phyloP scores from a whole-genome alignment of 2,113 vertebrate genomes.

The Ifrita kowaldi region DNA sequence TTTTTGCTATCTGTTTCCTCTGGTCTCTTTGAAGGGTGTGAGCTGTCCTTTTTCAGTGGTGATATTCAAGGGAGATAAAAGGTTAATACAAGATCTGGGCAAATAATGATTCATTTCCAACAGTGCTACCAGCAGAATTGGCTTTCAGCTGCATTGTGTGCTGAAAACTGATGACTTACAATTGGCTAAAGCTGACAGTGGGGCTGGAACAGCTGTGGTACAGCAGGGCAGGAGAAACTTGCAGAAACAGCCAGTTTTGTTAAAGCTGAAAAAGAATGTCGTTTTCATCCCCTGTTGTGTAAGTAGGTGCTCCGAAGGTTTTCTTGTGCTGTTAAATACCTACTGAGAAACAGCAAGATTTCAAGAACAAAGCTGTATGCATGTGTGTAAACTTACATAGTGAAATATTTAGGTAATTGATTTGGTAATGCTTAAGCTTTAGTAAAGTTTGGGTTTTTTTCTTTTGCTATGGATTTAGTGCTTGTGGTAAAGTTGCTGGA shows the following conservation, averaged over 20 bases:
- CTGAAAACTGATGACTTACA: conserved; percentile 52
- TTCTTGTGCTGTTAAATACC: not conserved
- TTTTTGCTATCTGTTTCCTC: not conserved
- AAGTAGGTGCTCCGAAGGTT: not conserved
- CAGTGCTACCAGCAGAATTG: not conserved
- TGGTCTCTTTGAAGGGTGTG: not conserved
- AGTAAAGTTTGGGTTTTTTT: not conserved
- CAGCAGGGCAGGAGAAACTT: not conserved
- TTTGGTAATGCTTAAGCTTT: not conserved
- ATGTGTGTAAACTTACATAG: not conserved
- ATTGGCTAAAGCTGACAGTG: not conserved
- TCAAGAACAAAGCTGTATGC: not conserved
- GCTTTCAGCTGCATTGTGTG: conserved; percentile 20
- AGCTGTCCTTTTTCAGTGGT: not conserved
- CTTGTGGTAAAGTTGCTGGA: not conserved
- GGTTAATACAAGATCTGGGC: conserved; percentile 20
- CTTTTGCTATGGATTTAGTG: not conserved
- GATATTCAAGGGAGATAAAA: not conserved
- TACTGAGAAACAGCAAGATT: not conserved
- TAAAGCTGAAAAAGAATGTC: not conserved
- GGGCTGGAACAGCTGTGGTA: conserved; percentile 12
- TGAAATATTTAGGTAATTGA: not conserved
- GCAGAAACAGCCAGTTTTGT: not conserved
- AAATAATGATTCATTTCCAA: conserved; percentile 5
- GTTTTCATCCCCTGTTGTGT: not conserved